phyloP scores from a whole-genome alignment of 92 coral and sea anemone genomes.

The Porites lobata region DNA sequence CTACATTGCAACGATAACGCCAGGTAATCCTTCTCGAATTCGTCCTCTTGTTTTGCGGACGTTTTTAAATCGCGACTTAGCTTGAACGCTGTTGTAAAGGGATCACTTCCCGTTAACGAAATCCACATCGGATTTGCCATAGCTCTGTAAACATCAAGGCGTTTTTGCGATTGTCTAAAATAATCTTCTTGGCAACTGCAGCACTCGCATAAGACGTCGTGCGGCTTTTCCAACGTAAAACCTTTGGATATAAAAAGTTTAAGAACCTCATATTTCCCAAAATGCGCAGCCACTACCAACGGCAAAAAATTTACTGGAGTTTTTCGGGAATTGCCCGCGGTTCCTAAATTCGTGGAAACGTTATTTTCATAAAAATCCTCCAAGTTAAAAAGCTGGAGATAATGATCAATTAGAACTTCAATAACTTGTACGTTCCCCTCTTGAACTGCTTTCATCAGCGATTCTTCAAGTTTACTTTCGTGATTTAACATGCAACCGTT shows the following conservation, averaged over 20 bases:
- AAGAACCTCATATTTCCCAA: constrained; percentile 89
- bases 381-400: constrained; percentile 66
- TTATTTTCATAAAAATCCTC: constrained; percentile 58
- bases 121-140: constrained; percentile 95
- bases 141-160: constrained; percentile 89
- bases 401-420: constrained; percentile 80
- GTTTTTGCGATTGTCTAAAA: constrained; percentile 88
- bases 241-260: constrained; percentile 86
- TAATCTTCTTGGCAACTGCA: constrained; percentile 82
- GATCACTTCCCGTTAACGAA: constrained; percentile 84
- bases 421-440: constrained; percentile 73
- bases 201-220: constrained; percentile 90
- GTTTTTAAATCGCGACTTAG: constrained; percentile 83
- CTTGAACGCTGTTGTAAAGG: constrained; percentile 84
- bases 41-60: constrained; percentile 91
- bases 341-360: constrained; percentile 8
- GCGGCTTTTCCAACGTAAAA: constrained; percentile 86
- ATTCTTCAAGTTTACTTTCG: constrained; percentile 76
- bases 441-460: constrained; percentile 84
- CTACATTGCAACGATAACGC: constrained; percentile 81
- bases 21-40: constrained; percentile 92
- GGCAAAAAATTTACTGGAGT: constrained; percentile 85
- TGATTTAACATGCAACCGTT: constrained; percentile 84
- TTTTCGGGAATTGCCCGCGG: constrained; percentile 30
- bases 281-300: constrained; percentile 92